Evolutionary conservation across 53 echinoderm and acorn worm genomes (phyloP).

Genomic region (Henricia sp.): DNA sequence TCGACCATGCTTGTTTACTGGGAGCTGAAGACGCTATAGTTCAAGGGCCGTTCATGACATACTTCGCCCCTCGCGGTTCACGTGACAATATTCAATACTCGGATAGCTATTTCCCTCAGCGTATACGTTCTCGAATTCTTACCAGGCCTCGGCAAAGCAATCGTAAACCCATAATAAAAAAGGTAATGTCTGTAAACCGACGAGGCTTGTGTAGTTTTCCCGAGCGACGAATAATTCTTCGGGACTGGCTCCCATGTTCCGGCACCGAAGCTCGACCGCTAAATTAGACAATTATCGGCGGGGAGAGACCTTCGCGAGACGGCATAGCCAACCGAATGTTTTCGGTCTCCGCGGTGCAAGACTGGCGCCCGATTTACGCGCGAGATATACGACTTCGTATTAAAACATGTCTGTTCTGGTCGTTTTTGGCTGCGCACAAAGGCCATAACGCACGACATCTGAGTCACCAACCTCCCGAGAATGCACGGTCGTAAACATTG

Average conservation of each 20-base stretch:
- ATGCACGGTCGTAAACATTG: background rate
- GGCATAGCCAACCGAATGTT: constrained; percentile 40
- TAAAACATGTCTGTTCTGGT: constrained; percentile 48
- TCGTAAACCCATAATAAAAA: constrained; percentile 37
- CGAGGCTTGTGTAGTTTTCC: too few species aligned
- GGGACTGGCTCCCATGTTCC: constrained; percentile 44
- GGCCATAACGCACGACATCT: constrained; percentile 33
- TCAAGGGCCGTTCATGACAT: constrained; percentile 31
- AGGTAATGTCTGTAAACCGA: too few species aligned
- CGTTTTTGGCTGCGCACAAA: background rate
- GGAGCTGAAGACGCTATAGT: too few species aligned
- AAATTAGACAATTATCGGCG: constrained; percentile 68
- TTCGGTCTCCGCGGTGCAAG: constrained; percentile 36
- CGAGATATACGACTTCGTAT: constrained; percentile 63
- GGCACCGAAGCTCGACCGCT: constrained; percentile 24
- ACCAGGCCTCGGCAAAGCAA: background rate
- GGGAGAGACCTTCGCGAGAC: constrained; percentile 42
- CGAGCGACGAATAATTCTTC: constrained; percentile 58
- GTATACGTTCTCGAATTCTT: background rate
- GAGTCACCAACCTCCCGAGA: constrained; percentile 34
- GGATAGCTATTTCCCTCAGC: background rate
- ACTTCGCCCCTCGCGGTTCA: constrained; percentile 12
- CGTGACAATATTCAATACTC: background rate
- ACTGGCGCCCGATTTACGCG: constrained; percentile 58
- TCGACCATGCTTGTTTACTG: too few species aligned